Evolutionary conservation across 2,797 vertebrate genomes (phyloP).

Genomic region (Parauchenoglanis punctatus): DNA sequence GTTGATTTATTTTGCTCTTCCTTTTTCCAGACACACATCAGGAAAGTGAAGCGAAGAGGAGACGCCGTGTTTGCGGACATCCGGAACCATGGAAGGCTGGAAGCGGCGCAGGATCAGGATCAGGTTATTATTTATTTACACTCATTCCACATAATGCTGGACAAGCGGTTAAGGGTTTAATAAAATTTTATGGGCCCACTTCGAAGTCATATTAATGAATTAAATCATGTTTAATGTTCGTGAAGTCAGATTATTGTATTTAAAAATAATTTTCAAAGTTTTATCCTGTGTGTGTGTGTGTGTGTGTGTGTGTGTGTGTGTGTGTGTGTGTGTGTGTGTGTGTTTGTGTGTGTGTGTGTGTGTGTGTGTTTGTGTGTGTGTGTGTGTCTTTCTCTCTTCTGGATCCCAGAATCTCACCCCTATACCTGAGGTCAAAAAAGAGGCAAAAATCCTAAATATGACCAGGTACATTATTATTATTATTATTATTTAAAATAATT

Average conservation of each 20-base stretch:
- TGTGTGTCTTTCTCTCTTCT: background rate
- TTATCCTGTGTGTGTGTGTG: background rate
- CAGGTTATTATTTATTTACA: background rate
- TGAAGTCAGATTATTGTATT: background rate
- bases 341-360: too few species aligned
- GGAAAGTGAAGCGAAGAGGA: constrained; percentile 61
- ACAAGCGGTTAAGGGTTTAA: too few species aligned
- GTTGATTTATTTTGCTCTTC: background rate
- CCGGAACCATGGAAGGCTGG: constrained; percentile 33
- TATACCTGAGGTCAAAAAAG: background rate
- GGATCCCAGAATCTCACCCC: background rate
- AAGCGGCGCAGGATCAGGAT: constrained; percentile 31
- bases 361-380: too few species aligned
- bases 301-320: constrained; percentile 1
- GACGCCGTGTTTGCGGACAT: constrained; percentile 62
- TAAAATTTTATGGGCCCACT: background rate
- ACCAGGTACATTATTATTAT: constrained; percentile 9
- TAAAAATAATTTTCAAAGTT: background rate
- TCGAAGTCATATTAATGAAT: background rate
- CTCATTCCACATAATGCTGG: background rate
- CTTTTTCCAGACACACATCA: constrained; percentile 62
- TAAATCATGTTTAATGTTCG: background rate
- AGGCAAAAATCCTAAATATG: background rate
- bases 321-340: background rate
- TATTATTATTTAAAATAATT: background rate